Base-by-base conservation (phyloP, 2,113 vertebrate genomes). In the Zosterops borbonicus region DNA sequence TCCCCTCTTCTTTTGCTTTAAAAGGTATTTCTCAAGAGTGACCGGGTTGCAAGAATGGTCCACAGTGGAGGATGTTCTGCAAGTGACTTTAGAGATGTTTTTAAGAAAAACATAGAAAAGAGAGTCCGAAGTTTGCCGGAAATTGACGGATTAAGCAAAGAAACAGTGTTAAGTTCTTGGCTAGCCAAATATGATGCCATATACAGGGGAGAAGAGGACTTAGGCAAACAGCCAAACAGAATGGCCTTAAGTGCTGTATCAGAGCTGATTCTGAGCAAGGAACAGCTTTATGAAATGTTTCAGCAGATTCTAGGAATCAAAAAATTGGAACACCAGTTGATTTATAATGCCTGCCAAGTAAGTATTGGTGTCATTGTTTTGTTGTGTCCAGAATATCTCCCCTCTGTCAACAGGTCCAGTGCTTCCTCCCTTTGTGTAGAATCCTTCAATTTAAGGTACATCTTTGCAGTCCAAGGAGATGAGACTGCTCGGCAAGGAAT, bases 211-310 rank as follows among this genome's bases (percentile, higher is more conserved):
- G 99, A 99, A 63, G 99, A 99, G 93, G 99, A 99, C 92, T 87
- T 98, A 55, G 98, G 98, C 83, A 98, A 98, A 28, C 98, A 98
- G 49, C 96, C 98, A 0, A 99, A 98, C 55, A 98, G 99, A n/a
- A 98, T 98, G 95, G 98, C 98, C 46, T 96, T 99, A 50, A 98
- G 98, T 62, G 98, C 99, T 12, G 99, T 99, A 31, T 99, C 99
- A 1, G 99, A 99, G 97, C 98, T 99, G 56, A 99, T 99, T 97
- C 98, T 99, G 92, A 99, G 99, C 96, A 99, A 99, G 96, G 99
- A 99, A 89, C 99, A 99, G 93, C 98, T 99, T 74, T 99, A 99
- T 82, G 98, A 99, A 97, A 99, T 99, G 99, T 99, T 99, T 96
- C 99, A 99, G 93, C 99, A 99, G 97, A 99, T 99, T 91, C 98